Conservation (phyloP, 2,888 invertebrate species). For the Petrophora chlorosata region DNA sequence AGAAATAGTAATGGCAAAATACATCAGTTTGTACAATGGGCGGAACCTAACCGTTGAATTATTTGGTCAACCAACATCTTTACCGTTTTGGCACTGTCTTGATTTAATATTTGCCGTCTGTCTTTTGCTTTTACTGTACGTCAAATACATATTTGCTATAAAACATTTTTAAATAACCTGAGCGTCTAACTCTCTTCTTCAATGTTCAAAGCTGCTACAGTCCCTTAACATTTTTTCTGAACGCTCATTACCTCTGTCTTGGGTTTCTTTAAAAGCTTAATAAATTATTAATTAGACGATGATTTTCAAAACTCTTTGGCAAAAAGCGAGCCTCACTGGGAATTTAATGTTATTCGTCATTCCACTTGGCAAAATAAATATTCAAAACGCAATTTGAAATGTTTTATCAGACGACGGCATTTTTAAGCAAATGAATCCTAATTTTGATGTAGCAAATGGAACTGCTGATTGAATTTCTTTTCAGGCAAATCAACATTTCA, state of each 20-base stretch:
- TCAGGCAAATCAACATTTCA: constrained; percentile 5
- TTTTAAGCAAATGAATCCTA: constrained; percentile 19
- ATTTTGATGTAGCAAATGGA: constrained; percentile 19
- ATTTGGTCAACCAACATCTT: too few species aligned
- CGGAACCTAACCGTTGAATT: too few species aligned
- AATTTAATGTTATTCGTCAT: constrained; percentile 53
- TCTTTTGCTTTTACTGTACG: too few species aligned
- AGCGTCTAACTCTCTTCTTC: too few species aligned
- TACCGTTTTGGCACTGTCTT: too few species aligned
- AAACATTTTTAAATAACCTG: background rate
- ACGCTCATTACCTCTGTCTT: constrained; percentile 53
- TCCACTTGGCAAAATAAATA: constrained; percentile 54
- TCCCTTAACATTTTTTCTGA: constrained; percentile 47
- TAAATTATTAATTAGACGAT: constrained; percentile 68
- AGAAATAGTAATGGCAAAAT: too few species aligned
- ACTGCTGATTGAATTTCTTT: constrained; percentile 13
- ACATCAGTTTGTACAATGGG: too few species aligned
- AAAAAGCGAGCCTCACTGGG: constrained; percentile 36
- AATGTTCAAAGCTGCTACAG: constrained; percentile 36
- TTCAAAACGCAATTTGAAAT: constrained; percentile 44
- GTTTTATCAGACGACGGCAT: constrained; percentile 26
- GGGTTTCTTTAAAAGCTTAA: constrained; percentile 63
- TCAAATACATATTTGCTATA: too few species aligned
- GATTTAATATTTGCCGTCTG: too few species aligned
- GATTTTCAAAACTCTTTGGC: constrained; percentile 56